Evolutionary conservation across 2,113 vertebrate genomes (phyloP).

Genomic region (Gymnogyps californianus): DNA sequence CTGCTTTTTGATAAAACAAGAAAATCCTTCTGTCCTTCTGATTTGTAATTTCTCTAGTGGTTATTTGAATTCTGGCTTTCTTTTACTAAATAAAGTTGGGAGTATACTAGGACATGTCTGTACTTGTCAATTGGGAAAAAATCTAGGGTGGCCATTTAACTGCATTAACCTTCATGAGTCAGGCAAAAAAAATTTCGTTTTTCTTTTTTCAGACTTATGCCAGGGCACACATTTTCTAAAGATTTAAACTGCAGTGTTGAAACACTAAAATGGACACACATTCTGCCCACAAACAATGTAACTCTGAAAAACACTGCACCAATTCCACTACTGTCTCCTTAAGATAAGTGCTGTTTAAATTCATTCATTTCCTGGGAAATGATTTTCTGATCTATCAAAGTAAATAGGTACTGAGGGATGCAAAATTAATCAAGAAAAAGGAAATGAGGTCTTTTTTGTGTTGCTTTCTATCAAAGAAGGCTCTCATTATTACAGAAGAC

Average conservation of each 20-base stretch:
- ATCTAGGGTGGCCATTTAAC: background rate
- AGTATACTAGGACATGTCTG: background rate
- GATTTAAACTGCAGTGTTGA: background rate
- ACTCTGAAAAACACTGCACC: background rate
- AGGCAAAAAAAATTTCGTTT: background rate
- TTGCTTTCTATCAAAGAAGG: conserved; percentile 1
- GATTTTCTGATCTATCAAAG: conserved; percentile 45
- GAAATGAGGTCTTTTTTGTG: conserved; percentile 15
- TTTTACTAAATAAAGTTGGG: background rate
- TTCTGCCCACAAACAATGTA: background rate
- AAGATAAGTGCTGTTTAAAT: conserved; percentile 32
- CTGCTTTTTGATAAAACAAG: conserved; percentile 27
- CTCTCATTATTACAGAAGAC: background rate
- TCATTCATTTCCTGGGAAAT: conserved; percentile 16
- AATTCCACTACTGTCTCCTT: background rate
- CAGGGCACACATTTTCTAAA: background rate
- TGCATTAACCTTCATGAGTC: background rate
- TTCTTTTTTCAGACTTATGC: background rate
- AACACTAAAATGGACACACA: background rate
- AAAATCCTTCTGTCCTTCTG: conserved; percentile 12
- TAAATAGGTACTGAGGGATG: conserved; percentile 40
- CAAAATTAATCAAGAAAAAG: conserved; percentile 48
- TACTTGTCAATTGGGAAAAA: background rate
- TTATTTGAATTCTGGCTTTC: background rate
- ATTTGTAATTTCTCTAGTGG: conserved; percentile 21